Percentiles rank a stretch among this genome's conserved stretches.
Evolutionary conservation across 2,797 vertebrate species (phyloP).

Genomic region (Anolis apletophallus): DNA sequence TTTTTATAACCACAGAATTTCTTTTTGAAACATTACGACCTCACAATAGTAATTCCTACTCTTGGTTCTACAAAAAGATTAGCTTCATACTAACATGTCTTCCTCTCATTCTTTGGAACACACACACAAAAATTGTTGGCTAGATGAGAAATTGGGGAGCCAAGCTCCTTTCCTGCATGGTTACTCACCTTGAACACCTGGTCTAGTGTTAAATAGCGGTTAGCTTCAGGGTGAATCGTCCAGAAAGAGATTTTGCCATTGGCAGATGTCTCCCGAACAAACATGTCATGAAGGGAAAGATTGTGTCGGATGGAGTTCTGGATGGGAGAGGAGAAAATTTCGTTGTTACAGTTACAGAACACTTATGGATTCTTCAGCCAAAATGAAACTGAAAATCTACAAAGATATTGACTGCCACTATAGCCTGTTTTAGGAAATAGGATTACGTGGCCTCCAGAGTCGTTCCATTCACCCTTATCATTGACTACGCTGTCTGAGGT

Average conservation of each 20-base stretch:
- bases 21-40: neutral
- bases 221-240: conserved; percentile 96
- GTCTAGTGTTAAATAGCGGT: conserved; percentile 92
- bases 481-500: neutral
- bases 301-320: conserved; percentile 98
- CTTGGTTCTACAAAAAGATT: neutral
- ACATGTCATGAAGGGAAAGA: conserved; percentile 96
- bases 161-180: neutral
- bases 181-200: conserved; percentile 91
- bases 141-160: neutral
- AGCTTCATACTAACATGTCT: neutral
- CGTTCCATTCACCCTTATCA: neutral
- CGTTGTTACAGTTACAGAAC: neutral
- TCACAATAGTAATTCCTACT: neutral
- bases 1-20: neutral
- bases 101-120: conserved; percentile 20
- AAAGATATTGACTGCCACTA: neutral
- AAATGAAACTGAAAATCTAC: neutral
- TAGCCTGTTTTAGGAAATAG: neutral
- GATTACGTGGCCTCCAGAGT: neutral
- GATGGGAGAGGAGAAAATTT: conserved; percentile 34
- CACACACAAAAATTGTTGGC: neutral
- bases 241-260: conserved; percentile 93
- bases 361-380: neutral
- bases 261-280: conserved; percentile 88